These are phyloP conservation scores for Drosophila biarmipes DNA, from an alignment of 1,140 invertebrate genomes.

Conservation along the genomic window DNA sequence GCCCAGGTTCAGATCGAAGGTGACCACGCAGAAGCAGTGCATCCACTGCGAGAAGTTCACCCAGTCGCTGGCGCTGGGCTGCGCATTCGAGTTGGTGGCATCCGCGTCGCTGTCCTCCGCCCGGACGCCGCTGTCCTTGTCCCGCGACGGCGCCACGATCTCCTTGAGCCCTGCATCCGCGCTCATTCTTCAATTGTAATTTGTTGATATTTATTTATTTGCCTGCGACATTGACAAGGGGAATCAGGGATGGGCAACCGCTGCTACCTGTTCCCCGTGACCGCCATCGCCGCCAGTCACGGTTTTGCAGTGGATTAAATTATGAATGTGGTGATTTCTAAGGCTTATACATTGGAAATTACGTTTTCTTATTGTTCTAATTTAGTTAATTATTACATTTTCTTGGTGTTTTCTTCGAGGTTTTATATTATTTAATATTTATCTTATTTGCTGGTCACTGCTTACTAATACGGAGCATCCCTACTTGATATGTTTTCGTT, in stretches of 20 bases:
- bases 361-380: neutral
- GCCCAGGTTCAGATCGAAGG: slow-evolving; percentile 98
- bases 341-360: neutral
- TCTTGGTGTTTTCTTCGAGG: neutral
- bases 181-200: slow-evolving; percentile 25
- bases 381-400: neutral
- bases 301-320: neutral
- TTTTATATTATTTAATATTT: neutral
- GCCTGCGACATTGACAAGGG: slow-evolving; percentile 36
- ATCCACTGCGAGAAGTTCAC: slow-evolving; percentile 94
- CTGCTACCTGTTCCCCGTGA: slow-evolving; percentile 3
- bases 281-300: neutral
- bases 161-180: slow-evolving; percentile 22
- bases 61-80: slow-evolving; percentile 56
- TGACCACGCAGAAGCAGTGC: slow-evolving; percentile 98
- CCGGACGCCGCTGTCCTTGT: neutral
- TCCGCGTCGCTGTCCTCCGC: slow-evolving; percentile 3
- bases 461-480: neutral
- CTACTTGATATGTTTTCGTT: no score
- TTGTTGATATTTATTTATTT: slow-evolving; percentile 40
- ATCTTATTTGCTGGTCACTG: neutral
- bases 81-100: slow-evolving; percentile 35
- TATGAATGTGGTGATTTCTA: neutral
- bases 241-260: slow-evolving; percentile 33
- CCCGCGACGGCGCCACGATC: slow-evolving; percentile 2